phyloP scores from a whole-genome alignment of 2,888 invertebrate genomes.

The Cataglyphis albicans region DNA sequence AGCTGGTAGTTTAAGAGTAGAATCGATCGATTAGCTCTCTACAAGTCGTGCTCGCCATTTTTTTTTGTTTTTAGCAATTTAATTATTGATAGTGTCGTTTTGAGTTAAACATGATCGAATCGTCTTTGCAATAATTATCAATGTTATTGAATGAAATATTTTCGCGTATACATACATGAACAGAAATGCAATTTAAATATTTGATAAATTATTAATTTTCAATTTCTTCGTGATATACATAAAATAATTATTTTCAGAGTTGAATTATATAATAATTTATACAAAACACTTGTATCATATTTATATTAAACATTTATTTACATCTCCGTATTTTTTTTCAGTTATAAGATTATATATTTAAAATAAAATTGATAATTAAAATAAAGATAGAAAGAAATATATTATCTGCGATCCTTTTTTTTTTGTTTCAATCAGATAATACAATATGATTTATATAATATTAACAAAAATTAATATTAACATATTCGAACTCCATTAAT shows the following conservation, averaged over 20 bases:
- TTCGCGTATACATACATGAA: background rate
- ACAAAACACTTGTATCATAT: background rate
- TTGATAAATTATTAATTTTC: slow-evolving; percentile 1
- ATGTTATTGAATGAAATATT: slow-evolving; percentile 10
- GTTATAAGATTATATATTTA: background rate
- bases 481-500: background rate
- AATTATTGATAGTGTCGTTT: background rate
- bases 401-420: background rate
- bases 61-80: slow-evolving; percentile 28
- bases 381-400: background rate
- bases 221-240: background rate
- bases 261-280: background rate
- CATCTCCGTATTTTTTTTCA: background rate
- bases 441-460: background rate
- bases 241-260: background rate
- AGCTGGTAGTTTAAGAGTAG: slow-evolving; percentile 32
- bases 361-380: background rate
- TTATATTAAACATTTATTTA: background rate
- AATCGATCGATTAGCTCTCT: slow-evolving; percentile 36
- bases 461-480: background rate
- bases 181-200: background rate
- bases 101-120: background rate
- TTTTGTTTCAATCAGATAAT: background rate
- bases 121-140: background rate
- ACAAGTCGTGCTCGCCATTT: background rate